phyloP scores from a whole-genome alignment of 2,797 vertebrate genomes.

The Okamejei kenojei region DNA sequence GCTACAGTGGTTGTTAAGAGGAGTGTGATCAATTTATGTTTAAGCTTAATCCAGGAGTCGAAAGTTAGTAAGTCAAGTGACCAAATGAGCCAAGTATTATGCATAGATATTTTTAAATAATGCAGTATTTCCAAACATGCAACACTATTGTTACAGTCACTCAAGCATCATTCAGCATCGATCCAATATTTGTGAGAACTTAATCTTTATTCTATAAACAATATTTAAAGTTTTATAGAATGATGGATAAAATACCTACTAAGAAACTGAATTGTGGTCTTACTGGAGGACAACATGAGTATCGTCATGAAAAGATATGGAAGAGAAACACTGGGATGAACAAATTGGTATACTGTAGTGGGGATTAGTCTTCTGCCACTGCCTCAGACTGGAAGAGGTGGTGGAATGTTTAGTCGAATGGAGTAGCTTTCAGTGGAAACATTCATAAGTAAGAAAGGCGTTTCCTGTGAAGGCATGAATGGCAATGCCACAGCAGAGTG shows the following conservation, averaged over 20 bases:
- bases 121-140: background rate
- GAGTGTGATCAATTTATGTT: background rate
- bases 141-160: background rate
- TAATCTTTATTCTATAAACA: background rate
- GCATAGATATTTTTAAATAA: background rate
- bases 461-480: background rate
- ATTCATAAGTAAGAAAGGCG: background rate
- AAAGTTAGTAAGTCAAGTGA: background rate
- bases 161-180: background rate
- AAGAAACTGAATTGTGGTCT: background rate
- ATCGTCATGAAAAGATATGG: background rate
- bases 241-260: background rate
- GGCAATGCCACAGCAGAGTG: background rate
- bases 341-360: background rate
- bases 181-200: no score
- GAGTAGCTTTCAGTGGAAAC: background rate
- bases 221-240: background rate
- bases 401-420: background rate
- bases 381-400: background rate
- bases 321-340: background rate
- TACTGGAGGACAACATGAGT: background rate
- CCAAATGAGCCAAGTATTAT: background rate
- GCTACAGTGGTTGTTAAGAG: no score
- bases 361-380: background rate
- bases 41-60: background rate